Evolutionary conservation across 1,140 invertebrate genomes (phyloP).

Genomic region (Nephila pilipes): DNA sequence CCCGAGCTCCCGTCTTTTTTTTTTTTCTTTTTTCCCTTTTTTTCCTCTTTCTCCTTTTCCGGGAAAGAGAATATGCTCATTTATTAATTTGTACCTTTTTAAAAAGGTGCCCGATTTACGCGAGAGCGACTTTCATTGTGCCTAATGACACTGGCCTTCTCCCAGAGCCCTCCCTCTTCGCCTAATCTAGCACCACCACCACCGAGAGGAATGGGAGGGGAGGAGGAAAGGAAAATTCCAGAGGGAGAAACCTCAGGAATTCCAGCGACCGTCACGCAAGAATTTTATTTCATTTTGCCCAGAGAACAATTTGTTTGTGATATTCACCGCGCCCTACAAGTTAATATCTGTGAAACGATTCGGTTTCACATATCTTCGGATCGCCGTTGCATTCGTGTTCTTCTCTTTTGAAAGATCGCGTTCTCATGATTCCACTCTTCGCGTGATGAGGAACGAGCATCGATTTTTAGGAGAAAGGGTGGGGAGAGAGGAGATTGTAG

Average conservation of each 20-base stretch:
- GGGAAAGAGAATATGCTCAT: slow-evolving; percentile 24
- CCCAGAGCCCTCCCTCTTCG: not conserved
- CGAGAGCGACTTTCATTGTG: slow-evolving; percentile 61
- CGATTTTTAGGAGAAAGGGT: not conserved
- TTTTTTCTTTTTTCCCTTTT: slow-evolving; percentile 7
- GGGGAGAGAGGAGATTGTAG: not conserved
- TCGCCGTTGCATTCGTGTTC: not conserved
- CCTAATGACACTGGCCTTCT: slow-evolving; percentile 27
- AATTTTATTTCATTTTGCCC: slow-evolving; percentile 72
- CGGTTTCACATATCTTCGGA: slow-evolving; percentile 24
- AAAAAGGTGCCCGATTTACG: slow-evolving; percentile 70
- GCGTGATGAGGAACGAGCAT: not conserved
- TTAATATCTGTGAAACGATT: slow-evolving; percentile 18
- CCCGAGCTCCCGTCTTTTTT: not conserved
- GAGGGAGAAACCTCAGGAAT: slow-evolving; percentile 62
- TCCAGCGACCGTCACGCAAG: slow-evolving; percentile 34
- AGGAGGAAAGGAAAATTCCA: slow-evolving; percentile 28
- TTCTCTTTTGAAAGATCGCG: not conserved
- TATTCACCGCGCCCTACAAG: slow-evolving; percentile 36
- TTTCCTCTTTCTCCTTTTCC: not conserved
- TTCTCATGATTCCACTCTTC: not conserved
- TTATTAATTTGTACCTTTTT: slow-evolving; percentile 75
- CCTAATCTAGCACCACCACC: not conserved
- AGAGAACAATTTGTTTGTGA: slow-evolving; percentile 26
- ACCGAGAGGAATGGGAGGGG: not conserved